These are phyloP conservation scores for Drosophila meridiana DNA, from an alignment of 2,888 invertebrate species.

Conservation along the genomic window DNA sequence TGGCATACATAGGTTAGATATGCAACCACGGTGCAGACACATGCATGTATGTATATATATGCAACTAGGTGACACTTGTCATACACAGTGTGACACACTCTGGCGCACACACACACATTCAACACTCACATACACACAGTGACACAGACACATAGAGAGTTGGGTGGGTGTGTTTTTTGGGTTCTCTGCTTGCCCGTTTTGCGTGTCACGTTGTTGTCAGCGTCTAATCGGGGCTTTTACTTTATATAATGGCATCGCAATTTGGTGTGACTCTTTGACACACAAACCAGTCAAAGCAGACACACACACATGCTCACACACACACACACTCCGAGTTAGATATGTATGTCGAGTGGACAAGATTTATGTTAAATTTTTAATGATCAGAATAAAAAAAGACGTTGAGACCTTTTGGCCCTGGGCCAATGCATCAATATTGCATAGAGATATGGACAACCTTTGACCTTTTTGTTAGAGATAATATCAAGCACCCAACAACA, in stretches of 20 bases:
- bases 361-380: constrained; percentile 64
- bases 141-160: constrained; percentile 8
- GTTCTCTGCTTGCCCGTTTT: constrained; percentile 42
- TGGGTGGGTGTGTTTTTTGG: constrained; percentile 59
- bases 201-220: constrained; percentile 51
- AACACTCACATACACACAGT: constrained; percentile 22
- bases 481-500: constrained; percentile 41
- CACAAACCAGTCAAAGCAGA: constrained; percentile 49
- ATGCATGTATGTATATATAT: background rate
- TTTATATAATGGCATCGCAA: constrained; percentile 67
- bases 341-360: constrained; percentile 44
- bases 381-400: constrained; percentile 23
- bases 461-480: constrained; percentile 50
- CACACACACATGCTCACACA: constrained; percentile 7
- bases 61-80: constrained; percentile 70
- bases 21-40: constrained; percentile 53
- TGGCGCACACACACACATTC: constrained; percentile 25
- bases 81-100: constrained; percentile 38
- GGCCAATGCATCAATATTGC: constrained; percentile 68
- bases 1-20: background rate
- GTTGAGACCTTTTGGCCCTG: constrained; percentile 12
- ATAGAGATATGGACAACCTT: constrained; percentile 46
- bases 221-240: constrained; percentile 71
- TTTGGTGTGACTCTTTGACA: constrained; percentile 69
- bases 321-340: background rate